A percentile compares a stretch with the other conserved stretches of the same genome.
These are phyloP conservation scores for Potamarius usumacintae DNA, from an alignment of 2,113 vertebrate species.

Conservation along the genomic window DNA sequence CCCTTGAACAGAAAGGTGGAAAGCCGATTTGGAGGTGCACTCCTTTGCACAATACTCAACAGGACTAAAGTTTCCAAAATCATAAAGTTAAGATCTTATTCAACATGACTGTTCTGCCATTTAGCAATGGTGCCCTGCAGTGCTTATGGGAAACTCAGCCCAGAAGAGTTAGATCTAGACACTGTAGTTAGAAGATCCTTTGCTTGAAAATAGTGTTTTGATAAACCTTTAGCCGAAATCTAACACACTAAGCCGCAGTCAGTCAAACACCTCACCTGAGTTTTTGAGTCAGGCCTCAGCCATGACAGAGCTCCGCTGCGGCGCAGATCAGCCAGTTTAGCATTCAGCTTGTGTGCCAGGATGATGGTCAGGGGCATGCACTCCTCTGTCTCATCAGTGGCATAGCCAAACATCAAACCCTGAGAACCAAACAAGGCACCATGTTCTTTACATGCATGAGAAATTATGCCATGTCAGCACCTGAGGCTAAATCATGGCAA, in stretches of 20 bases:
- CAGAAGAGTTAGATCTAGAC: neutral
- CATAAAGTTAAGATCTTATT: no score
- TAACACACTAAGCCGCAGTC: neutral
- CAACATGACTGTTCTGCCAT: no score
- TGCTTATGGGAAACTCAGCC: neutral
- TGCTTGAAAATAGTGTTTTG: no score
- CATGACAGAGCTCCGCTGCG: slow-evolving; percentile 84
- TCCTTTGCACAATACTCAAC: no score
- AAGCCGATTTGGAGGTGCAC: no score
- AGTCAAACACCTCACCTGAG: slow-evolving; percentile 77
- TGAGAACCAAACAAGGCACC: slow-evolving; percentile 46
- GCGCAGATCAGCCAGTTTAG: slow-evolving; percentile 89
- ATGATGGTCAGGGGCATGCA: slow-evolving; percentile 96
- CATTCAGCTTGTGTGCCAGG: slow-evolving; percentile 92
- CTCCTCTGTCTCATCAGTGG: slow-evolving; percentile 93
- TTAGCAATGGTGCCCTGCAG: no score
- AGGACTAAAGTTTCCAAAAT: no score
- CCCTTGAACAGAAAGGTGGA: no score
- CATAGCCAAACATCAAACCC: slow-evolving; percentile 97
- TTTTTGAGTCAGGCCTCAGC: slow-evolving; percentile 94
- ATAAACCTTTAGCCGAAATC: neutral
- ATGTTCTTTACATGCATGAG: neutral
- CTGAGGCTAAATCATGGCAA: no score
- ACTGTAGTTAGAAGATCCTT: no score
- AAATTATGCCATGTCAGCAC: no score